Evolutionary conservation across 1,140 invertebrate genomes (phyloP).

Genomic region (Lucilia cuprina): DNA sequence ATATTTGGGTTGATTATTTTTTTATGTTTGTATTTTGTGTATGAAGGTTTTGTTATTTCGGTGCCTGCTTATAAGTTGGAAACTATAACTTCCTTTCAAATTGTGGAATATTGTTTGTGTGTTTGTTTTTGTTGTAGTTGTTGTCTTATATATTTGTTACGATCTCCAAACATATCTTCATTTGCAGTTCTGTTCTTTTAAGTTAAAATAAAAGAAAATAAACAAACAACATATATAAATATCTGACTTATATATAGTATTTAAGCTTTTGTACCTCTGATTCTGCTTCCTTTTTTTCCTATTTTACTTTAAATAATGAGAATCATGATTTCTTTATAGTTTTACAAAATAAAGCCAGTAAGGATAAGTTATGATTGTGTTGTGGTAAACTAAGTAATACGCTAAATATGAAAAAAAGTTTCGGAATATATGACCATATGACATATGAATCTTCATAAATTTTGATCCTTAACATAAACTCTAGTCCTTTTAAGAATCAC

Average conservation of each 20-base stretch:
- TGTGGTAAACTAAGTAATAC: constrained; percentile 15
- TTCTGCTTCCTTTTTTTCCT: constrained; percentile 14
- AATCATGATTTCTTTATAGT: constrained; percentile 58
- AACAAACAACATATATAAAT: neutral
- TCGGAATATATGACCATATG: no score
- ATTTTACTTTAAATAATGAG: constrained; percentile 58
- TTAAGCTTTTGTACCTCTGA: constrained; percentile 2
- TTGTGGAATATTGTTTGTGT: no score
- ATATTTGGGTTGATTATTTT: neutral
- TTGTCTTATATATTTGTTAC: constrained; percentile 42
- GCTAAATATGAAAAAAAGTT: neutral
- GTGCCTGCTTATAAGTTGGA: neutral
- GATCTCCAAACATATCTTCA: constrained; percentile 58
- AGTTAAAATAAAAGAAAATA: neutral
- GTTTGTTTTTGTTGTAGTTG: neutral
- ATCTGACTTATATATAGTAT: neutral
- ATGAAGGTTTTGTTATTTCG: neutral
- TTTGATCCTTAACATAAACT: no score
- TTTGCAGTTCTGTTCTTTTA: constrained; percentile 42
- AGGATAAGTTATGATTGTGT: constrained; percentile 5
- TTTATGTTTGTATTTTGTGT: neutral
- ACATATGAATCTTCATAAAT: no score
- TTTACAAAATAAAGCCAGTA: neutral
- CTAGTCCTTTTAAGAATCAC: no score
- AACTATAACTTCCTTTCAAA: constrained; percentile 1